Conservation (phyloP, 2,888 invertebrate genomes). For the Dione juno region DNA sequence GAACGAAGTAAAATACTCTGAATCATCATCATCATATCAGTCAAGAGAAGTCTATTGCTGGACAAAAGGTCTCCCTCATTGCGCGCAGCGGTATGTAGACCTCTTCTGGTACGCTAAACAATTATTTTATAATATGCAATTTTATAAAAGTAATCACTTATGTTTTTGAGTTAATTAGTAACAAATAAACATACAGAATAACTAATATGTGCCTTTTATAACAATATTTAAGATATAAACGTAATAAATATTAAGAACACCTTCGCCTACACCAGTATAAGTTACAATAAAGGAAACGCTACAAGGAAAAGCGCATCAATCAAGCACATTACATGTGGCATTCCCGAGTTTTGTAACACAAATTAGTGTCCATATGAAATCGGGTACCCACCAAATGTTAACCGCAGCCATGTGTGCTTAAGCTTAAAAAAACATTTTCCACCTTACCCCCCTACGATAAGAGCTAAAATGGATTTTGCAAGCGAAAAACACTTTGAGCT, state of each 20-base stretch:
- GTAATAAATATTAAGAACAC: not conserved
- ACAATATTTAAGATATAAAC: not conserved
- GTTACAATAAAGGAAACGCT: slow-evolving; percentile 38
- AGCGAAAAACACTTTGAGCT: slow-evolving; percentile 28
- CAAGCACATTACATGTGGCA: slow-evolving; percentile 46
- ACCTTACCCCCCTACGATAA: slow-evolving; percentile 13
- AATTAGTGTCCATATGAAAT: slow-evolving; percentile 50
- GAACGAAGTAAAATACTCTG: too few relatives aligned
- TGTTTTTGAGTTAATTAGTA: too few relatives aligned
- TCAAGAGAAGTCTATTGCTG: too few relatives aligned
- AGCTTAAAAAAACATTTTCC: not conserved
- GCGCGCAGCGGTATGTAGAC: too few relatives aligned
- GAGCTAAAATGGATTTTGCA: slow-evolving; percentile 18
- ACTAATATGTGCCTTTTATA: too few relatives aligned
- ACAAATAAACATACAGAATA: too few relatives aligned
- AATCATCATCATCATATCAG: too few relatives aligned
- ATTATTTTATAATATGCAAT: too few relatives aligned
- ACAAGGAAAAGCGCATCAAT: slow-evolving; percentile 49
- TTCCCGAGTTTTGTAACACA: slow-evolving; percentile 46
- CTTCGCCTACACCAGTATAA: not conserved
- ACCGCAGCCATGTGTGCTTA: slow-evolving; percentile 34
- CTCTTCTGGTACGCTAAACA: too few relatives aligned
- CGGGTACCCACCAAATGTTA: slow-evolving; percentile 46
- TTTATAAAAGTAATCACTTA: too few relatives aligned
- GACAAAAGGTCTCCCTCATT: too few relatives aligned